These are phyloP conservation scores for Macroteleia sp. DNA, from an alignment of 2,888 invertebrate species.

Conservation along the genomic window DNA sequence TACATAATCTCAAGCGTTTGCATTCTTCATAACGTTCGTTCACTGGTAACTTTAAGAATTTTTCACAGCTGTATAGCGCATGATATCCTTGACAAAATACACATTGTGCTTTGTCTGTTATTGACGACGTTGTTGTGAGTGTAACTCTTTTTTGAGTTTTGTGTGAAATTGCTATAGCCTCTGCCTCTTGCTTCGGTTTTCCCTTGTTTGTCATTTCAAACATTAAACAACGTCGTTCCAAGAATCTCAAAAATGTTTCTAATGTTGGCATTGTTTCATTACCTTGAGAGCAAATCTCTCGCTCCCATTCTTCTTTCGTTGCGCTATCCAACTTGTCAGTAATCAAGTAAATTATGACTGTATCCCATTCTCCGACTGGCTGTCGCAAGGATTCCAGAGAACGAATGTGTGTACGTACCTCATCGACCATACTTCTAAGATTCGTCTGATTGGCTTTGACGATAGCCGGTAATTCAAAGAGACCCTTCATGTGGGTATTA, in stretches of 20 bases:
- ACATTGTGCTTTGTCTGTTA: background rate
- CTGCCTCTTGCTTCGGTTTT: background rate
- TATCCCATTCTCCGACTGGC: constrained; percentile 6
- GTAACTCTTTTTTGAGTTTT: background rate
- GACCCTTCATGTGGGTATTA: constrained; percentile 5
- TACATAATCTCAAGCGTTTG: background rate
- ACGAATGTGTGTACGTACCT: background rate
- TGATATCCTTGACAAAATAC: no score
- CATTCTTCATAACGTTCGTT: background rate
- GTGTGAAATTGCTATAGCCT: background rate
- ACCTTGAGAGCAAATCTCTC: background rate
- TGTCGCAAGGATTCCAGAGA: background rate
- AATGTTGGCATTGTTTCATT: background rate
- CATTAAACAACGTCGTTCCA: background rate
- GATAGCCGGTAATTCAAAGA: background rate
- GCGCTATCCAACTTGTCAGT: background rate
- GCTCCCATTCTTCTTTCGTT: background rate
- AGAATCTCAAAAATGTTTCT: background rate
- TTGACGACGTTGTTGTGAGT: background rate
- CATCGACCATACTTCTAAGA: background rate
- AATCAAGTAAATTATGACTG: background rate
- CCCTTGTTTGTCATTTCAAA: background rate
- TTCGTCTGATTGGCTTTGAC: constrained; percentile 1
- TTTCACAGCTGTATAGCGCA: background rate
- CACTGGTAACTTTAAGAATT: background rate